A percentile compares a stretch with the other conserved stretches of the same genome.
Conservation (phyloP, 2,113 vertebrate genomes). For the Thunnus maccoyii region DNA sequence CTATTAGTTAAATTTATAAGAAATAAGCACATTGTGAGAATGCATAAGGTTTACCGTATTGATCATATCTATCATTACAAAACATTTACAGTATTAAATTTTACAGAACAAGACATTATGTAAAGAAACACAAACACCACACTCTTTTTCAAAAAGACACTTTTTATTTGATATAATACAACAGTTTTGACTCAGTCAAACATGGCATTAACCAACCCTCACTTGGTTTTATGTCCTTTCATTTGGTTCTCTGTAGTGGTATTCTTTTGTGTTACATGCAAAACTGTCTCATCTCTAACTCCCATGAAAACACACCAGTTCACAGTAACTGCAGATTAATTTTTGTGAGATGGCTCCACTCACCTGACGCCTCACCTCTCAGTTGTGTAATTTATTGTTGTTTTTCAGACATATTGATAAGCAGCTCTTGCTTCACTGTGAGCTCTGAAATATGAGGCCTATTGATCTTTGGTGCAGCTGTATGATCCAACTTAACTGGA, state of each 20-base stretch:
- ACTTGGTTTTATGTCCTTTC: conserved; percentile 41
- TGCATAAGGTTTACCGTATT: background rate
- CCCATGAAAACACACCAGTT: conserved; percentile 50
- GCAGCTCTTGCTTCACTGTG: conserved; percentile 11
- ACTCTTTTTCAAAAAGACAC: conserved; percentile 75
- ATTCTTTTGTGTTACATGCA: conserved; percentile 81
- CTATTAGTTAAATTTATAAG: background rate
- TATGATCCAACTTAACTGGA: conserved; percentile 42
- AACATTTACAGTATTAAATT: background rate
- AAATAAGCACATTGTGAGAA: background rate
- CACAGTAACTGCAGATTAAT: conserved; percentile 35
- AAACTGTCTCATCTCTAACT: conserved; percentile 70
- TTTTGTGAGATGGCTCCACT: conserved; percentile 25
- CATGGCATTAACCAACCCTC: conserved; percentile 63
- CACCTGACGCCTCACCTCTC: conserved; percentile 10
- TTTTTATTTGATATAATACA: conserved; percentile 87
- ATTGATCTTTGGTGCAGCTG: conserved; percentile 76
- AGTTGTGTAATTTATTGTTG: conserved; percentile 17
- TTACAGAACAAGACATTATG: background rate
- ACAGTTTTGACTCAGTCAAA: conserved; percentile 76
- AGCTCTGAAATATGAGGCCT: conserved; percentile 48
- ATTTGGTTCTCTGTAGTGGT: conserved; percentile 67
- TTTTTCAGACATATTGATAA: conserved; percentile 20
- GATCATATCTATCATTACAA: background rate
- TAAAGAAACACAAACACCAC: conserved; percentile 10